These are phyloP conservation scores for Mus musculus DNA, from an alignment of 2,113 vertebrate species.

Conservation along the genomic window GRCm39 chr1:32786501-32787000, in stretches of 20 bases:
- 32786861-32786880: not conserved
- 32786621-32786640: not conserved
- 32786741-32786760: not conserved
- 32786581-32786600: not conserved
- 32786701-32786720: too few relatives aligned
- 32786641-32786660: not conserved
- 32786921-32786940: not conserved
- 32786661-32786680: too few relatives aligned
- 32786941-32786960: not conserved
- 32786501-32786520: not conserved
- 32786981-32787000: not conserved
- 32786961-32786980: not conserved
- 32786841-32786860: not conserved
- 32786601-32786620: not conserved
- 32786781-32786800: not conserved
- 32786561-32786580: not conserved
- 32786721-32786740: too few relatives aligned
- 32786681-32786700: not conserved
- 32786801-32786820: not conserved
- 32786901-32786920: not conserved
- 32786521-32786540: not conserved
- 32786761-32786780: not conserved
- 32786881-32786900: not conserved
- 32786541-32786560: not conserved
- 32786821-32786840: not conserved